Evolutionary conservation across 2,888 invertebrate genomes (phyloP).

Genomic region (Gibbula magus): DNA sequence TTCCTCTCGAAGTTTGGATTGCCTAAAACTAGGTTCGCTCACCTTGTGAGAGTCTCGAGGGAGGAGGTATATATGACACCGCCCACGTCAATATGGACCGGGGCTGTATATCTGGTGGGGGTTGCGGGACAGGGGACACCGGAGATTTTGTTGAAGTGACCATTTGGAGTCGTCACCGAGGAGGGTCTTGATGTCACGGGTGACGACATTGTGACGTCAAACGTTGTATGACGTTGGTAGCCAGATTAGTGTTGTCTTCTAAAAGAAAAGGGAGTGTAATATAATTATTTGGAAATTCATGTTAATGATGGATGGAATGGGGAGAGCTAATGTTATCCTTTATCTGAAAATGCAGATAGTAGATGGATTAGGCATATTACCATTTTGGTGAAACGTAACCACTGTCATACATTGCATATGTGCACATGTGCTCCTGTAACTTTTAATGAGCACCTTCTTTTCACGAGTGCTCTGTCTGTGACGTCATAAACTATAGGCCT

Average conservation of each 20-base stretch:
- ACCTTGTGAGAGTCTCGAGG: conserved; percentile 94
- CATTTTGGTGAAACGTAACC: too few relatives aligned
- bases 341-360: too few relatives aligned
- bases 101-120: conserved; percentile 93
- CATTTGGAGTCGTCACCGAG: conserved; percentile 71
- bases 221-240: background rate
- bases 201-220: conserved; percentile 38
- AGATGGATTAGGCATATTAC: too few relatives aligned
- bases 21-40: conserved; percentile 75
- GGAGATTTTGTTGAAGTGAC: conserved; percentile 83
- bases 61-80: conserved; percentile 98
- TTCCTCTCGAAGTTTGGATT: too few relatives aligned
- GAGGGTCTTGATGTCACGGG: conserved; percentile 49
- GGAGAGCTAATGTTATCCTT: too few relatives aligned
- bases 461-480: too few relatives aligned
- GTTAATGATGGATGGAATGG: too few relatives aligned
- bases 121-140: conserved; percentile 96
- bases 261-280: background rate
- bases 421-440: too few relatives aligned
- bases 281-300: background rate
- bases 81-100: conserved; percentile 97
- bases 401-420: too few relatives aligned
- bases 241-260: background rate
- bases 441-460: too few relatives aligned
- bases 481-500: too few relatives aligned